Conservation (phyloP, 1,140 invertebrate genomes). For the Ceratosolen solmsi region DNA sequence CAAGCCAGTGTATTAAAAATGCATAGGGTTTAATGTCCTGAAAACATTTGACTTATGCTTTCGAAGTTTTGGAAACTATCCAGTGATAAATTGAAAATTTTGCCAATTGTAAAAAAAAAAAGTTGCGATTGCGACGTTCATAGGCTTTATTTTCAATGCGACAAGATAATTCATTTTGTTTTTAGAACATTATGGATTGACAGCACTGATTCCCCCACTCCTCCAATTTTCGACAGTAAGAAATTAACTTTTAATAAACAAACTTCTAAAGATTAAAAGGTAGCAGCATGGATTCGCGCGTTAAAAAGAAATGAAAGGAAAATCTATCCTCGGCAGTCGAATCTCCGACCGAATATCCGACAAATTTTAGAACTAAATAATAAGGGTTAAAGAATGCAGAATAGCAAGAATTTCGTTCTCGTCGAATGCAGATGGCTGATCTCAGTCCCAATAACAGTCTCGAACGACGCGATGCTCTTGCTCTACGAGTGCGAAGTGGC, state of each 20-base stretch:
- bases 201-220: too few species aligned
- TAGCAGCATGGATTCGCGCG: not conserved
- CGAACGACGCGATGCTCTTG: not conserved
- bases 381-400: slow-evolving; percentile 10
- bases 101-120: not conserved
- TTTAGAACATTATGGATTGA: too few species aligned
- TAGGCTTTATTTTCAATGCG: not conserved
- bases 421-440: not conserved
- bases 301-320: not conserved
- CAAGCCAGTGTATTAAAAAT: too few species aligned
- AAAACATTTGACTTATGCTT: not conserved
- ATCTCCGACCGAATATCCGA: not conserved
- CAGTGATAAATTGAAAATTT: not conserved
- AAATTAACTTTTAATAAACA: too few species aligned
- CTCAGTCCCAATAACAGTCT: not conserved
- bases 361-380: not conserved
- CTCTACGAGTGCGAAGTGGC: not conserved
- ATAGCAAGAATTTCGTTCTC: slow-evolving; percentile 11
- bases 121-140: not conserved
- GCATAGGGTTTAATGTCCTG: too few species aligned
- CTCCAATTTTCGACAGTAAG: too few species aligned
- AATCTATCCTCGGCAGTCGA: not conserved
- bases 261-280: too few species aligned
- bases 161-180: not conserved
- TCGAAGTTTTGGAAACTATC: not conserved